Percentiles rank a stretch among this genome's conserved stretches.
These are phyloP conservation scores for Ceratina australensis DNA, from an alignment of 1,140 invertebrate genomes.

Conservation along the genomic window DNA sequence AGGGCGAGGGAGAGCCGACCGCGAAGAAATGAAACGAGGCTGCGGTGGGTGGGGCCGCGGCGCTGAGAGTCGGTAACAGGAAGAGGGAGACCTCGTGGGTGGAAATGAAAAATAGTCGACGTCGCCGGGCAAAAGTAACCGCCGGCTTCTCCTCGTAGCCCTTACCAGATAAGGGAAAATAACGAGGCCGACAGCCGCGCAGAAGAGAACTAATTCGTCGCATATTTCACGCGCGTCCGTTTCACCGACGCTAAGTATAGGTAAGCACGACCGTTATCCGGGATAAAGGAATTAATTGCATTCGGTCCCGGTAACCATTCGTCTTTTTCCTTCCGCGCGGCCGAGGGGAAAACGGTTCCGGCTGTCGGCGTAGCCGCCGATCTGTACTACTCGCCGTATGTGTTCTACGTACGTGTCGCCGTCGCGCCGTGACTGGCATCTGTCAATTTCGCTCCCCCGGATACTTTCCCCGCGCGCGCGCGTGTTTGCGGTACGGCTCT, in stretches of 20 bases:
- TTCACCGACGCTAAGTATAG: constrained; percentile 42
- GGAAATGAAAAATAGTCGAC: constrained; percentile 61
- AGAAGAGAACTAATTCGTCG: constrained; percentile 66
- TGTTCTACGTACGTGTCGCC: background rate
- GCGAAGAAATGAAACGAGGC: constrained; percentile 10
- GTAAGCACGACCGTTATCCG: constrained; percentile 44
- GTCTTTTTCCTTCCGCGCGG: constrained; percentile 26
- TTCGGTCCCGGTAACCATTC: constrained; percentile 7
- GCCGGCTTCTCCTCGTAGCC: constrained; percentile 46
- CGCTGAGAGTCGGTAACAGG: constrained; percentile 9
- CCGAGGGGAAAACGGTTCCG: too few species aligned
- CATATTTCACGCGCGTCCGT: constrained; percentile 62
- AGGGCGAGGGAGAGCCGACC: background rate
- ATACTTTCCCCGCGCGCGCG: constrained; percentile 8
- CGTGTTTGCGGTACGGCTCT: background rate
- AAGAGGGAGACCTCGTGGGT: constrained; percentile 33
- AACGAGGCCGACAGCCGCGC: constrained; percentile 63
- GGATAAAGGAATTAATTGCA: constrained; percentile 61
- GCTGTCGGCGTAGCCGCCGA: too few species aligned
- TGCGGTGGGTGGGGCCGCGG: background rate
- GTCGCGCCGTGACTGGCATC: constrained; percentile 1
- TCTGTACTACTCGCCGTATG: too few species aligned
- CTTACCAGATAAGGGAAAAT: constrained; percentile 65
- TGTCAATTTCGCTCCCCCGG: background rate
- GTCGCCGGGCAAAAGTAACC: constrained; percentile 58